Base-by-base conservation (phyloP, 2,797 vertebrate species). In the Helostoma temminkii region DNA sequence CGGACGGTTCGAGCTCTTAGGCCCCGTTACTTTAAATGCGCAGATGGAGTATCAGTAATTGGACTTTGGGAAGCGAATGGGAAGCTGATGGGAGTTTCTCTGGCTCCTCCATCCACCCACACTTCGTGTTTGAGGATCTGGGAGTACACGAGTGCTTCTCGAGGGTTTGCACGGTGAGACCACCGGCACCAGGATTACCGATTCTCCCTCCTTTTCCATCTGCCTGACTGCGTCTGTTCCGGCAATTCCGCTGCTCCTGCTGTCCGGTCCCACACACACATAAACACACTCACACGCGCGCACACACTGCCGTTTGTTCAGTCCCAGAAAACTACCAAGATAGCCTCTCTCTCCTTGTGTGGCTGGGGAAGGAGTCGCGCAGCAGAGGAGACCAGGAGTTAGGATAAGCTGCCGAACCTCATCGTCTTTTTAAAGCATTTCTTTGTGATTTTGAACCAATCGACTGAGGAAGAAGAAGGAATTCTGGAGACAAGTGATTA, bases 121-220 rank as follows among this genome's bases (percentile, higher is more conserved):
- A 59, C 43, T 24, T 19, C 24, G 50, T 5, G 4, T 22, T 19
- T 30, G 32, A 41, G 68, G 74, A 78, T 79, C 32, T 64, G 18
- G 41, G 49, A 18, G 47, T 28, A 10, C 52, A 36, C 61, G 76
- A 63, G 58, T 22, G 64, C 41, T 36, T 36, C 18, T 26, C n/a
- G 24, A 58, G 60, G 56, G 22, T 57, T 30, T 53, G 47, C 75
- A 1, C 28, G 21, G 49, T 30, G 55, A 76, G 52, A 76, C 53
- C 74, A 81, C 68, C 71, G 58, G 68, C 62, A 78, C 61, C 80
- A 70, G 82, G 75, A 84, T 75, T 25, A 22, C 54, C 60, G 21
- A 19, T 24, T 66, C 19, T 14, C 34, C 61, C 54, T n/a, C 26
- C 1, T 42, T 42, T 32, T 7, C 5, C 5, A 3, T 11, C 25